These are phyloP conservation scores for Trachelus troglodyta DNA, from an alignment of 2,888 invertebrate species.

Conservation along the genomic window DNA sequence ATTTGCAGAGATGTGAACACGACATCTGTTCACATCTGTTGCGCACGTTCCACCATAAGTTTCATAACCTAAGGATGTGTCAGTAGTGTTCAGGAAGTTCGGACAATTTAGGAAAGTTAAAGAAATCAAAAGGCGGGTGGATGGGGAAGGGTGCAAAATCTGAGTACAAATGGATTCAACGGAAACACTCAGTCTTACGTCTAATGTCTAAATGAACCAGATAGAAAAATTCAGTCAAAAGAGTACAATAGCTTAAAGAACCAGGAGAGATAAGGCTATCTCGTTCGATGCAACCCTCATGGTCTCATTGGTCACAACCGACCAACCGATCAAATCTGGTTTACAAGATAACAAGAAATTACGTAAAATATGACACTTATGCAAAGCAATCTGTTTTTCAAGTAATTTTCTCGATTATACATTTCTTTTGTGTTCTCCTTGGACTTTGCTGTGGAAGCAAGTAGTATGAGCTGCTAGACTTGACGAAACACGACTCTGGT, in stretches of 20 bases:
- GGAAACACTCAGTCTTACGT: background rate
- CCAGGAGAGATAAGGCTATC: background rate
- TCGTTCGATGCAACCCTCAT: background rate
- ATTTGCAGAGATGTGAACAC: background rate
- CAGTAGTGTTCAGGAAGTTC: background rate
- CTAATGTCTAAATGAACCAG: background rate
- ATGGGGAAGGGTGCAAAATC: constrained; percentile 6
- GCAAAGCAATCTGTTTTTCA: background rate
- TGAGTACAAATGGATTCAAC: background rate
- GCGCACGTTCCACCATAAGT: background rate
- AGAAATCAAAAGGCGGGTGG: background rate
- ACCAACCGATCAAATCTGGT: background rate
- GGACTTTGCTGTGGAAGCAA: background rate
- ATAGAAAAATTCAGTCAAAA: background rate
- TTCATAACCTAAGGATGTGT: background rate
- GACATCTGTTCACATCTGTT: background rate
- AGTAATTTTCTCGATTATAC: background rate
- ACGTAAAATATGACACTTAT: constrained; percentile 29
- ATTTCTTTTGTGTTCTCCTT: background rate
- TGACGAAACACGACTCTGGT: background rate
- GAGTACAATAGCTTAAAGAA: background rate
- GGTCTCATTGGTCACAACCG: background rate
- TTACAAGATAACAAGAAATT: background rate
- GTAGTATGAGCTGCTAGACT: background rate
- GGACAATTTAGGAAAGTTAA: background rate